Evolutionary conservation across 1,140 invertebrate genomes (phyloP).

Genomic region (Augochlora pura): DNA sequence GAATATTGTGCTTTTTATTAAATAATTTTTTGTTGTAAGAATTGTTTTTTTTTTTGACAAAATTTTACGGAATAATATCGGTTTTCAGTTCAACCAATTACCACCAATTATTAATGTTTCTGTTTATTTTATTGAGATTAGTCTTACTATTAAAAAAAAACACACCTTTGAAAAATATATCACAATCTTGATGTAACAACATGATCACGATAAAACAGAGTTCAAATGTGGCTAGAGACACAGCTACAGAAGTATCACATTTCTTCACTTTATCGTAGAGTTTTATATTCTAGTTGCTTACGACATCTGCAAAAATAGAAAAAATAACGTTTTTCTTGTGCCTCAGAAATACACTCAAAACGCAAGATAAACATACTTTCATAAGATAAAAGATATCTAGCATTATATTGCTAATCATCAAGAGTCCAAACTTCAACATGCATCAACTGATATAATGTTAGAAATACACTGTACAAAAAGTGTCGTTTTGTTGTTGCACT

Average conservation of each 20-base stretch:
- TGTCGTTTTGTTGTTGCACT: neutral
- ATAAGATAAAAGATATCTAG: conserved; percentile 58
- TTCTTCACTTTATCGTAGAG: neutral
- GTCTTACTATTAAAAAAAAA: too few relatives aligned
- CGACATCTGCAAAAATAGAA: neutral
- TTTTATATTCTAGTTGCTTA: conserved; percentile 4
- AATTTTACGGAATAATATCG: too few relatives aligned
- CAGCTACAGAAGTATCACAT: neutral
- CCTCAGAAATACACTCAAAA: conserved; percentile 19
- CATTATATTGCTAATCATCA: conserved; percentile 41
- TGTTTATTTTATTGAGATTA: too few relatives aligned
- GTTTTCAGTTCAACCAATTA: too few relatives aligned
- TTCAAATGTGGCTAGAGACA: neutral
- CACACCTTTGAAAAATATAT: too few relatives aligned
- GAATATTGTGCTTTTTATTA: too few relatives aligned
- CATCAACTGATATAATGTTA: conserved; percentile 12
- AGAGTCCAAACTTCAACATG: conserved; percentile 56
- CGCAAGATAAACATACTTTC: conserved; percentile 17
- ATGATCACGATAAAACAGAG: neutral
- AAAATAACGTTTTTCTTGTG: conserved; percentile 1
- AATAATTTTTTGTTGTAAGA: too few relatives aligned
- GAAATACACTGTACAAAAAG: conserved; percentile 2
- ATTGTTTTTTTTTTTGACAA: too few relatives aligned
- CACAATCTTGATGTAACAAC: too few relatives aligned
- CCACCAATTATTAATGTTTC: too few relatives aligned